Base-by-base conservation (phyloP, 1,140 invertebrate genomes). In the Charaxes varanes region DNA sequence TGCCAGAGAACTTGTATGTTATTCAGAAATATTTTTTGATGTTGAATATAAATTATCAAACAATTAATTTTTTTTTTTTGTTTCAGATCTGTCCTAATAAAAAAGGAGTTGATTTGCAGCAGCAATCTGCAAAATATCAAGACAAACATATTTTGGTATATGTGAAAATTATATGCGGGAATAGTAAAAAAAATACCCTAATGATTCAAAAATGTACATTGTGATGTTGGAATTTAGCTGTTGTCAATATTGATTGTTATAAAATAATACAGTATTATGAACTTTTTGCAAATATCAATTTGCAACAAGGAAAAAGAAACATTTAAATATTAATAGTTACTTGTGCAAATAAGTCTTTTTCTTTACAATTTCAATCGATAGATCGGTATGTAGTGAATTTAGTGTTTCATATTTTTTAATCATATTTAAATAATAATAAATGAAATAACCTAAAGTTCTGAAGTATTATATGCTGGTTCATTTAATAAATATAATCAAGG, bases 101-200 rank as follows among this genome's bases (percentile, higher is more conserved):
- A 32, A 43, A 47, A 31, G 42, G 41, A 44, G 50, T 41, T 34
- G 57, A 50, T 32, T 45, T 41, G 63, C 55, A 43, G 54, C 45
- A 32, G 43, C 40, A 41, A 32, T 55, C 56, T 62, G 72, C 66
- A 59, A 64, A 77, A 79, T 82, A 79, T 82, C 74, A 79, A 82
- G 74, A 82, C 70, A 79, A 77, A 82, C 74, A 82, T 82, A 79
- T 81, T 78, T 81, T 78, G 73, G 63, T 76, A 81, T 82, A 79
- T 82, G 72, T 79, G 67, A 82, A 65, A 70, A 78, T 66, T 74
- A 65, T 70, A 77, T 72, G 68, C 70, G 55, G 68, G 62, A 65
- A 42, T 41, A 51, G 51, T 59, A 59, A 62, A 61, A 54, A 63
- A 49, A 70, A 66, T 67, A n/a, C 63, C 58, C 13, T 68, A 65